Evolutionary conservation across 2,113 vertebrate genomes (phyloP), one percentile per base, ranked within the genome.

Genomic region (Acinonyx jubatus): DNA sequence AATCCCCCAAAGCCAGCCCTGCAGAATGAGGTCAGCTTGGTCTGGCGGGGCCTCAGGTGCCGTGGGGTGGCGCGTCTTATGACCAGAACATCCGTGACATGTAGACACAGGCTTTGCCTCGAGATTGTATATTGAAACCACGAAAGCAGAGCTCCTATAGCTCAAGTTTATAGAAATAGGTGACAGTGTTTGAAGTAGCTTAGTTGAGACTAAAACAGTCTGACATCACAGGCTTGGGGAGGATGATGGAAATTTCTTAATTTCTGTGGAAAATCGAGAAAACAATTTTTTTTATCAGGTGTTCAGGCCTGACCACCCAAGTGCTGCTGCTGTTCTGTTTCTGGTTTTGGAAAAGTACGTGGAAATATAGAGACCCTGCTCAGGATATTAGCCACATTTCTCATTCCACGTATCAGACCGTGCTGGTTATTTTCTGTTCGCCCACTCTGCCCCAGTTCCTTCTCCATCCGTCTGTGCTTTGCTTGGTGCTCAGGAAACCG

Each of bases 171-270:
- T 66, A 98, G 96, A 98, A 97, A 71, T 79, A 50, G 18, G 11
- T 97, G 98, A 96, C 97, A 98, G 41, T 98, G 98, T 98, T 98
- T 98, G 98, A 98, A 98, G 97, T 97, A 98, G 93, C 93, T 97
- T 95, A 97, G 94, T 91, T 52, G 97, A 97, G 97, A 98, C 94
- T 89, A 95, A 98, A 98, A 97, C 97, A 98, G 98, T 94, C 97
- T 98, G 97, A 97, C 96, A 97, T 97, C 97, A 97, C 94, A 36
- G 96, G 52, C 88, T 96, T 91, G 73, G 55, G 95, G 61, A 93
- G 71, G 94, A 96, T 97, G 97, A 98, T 97, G 97, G 97, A 98
- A 97, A 98, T 96, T 94, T 96, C 93, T 97, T 88, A 83, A 98
- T 98, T 98, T 98, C 98, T 97, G 93, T 61, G 71, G 96, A 95